phyloP scores from a whole-genome alignment of 2,888 invertebrate species.

The Ectropis crepuscularia region DNA sequence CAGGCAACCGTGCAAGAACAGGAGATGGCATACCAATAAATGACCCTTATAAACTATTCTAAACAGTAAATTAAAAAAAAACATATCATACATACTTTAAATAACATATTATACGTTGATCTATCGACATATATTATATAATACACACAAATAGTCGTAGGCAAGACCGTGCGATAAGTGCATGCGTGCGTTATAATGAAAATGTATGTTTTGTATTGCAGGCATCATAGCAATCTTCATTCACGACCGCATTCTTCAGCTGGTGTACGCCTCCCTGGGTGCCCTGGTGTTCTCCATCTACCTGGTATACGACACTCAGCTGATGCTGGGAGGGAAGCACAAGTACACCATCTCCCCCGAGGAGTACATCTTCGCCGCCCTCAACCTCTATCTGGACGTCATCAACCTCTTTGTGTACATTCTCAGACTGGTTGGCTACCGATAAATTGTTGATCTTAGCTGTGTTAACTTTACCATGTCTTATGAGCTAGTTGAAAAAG shows the following conservation, averaged over 20 bases:
- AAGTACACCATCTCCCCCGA: conserved; percentile 96
- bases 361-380: conserved; percentile 96
- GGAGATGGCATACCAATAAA: too few species aligned
- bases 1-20: too few species aligned
- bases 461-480: too few species aligned
- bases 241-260: conserved; percentile 83
- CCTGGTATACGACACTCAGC: conserved; percentile 96
- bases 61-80: too few species aligned
- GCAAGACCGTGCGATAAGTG: too few species aligned
- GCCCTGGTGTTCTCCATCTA: conserved; percentile 95
- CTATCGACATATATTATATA: too few species aligned
- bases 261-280: conserved; percentile 93
- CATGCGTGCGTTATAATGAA: neutral
- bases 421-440: conserved; percentile 60
- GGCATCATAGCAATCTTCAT: conserved; percentile 88
- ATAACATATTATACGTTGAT: too few species aligned
- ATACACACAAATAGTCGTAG: too few species aligned
- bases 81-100: too few species aligned
- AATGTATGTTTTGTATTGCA: conserved; percentile 39
- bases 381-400: conserved; percentile 95
- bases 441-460: neutral
- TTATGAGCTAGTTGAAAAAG: too few species aligned
- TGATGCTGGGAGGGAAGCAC: conserved; percentile 96
- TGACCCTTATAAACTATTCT: too few species aligned
- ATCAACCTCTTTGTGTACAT: conserved; percentile 96